Evolutionary conservation across 2,797 vertebrate species (phyloP), one percentile per base, ranked within the genome.

Genomic region (Phalloptychus januarius): DNA sequence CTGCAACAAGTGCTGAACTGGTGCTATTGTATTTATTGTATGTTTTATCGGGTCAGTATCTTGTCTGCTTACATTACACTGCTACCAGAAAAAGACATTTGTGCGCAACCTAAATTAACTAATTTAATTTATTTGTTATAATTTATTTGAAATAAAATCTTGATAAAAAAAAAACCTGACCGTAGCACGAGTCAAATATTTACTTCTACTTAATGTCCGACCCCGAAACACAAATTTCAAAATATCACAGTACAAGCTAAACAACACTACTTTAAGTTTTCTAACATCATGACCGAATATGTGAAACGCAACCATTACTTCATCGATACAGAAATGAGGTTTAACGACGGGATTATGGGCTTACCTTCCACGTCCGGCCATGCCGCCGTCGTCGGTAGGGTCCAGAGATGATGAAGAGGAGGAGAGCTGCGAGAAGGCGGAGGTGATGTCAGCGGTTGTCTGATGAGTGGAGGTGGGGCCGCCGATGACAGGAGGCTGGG

Each of bases 311-410:
- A 33, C 31, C 61, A 2, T 3, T 67, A 18, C 16, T 63, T 63
- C 18, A 20, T 7, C 15, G 2, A 25, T 40, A 40, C n/a, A 70
- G 72, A 70, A 44, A 67, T 65, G 4, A 7, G 71, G 20, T 40
- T 16, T 38, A 8, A 42, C 7, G 0, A 0, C 7, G 8, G 50
- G 15, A 44, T 36, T 0, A 2, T 2, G n/a, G 0, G 45, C 71
- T 93, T 79, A 99, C 98, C 98, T 97, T 94, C 98, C 98, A 79
- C 98, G 96, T 87, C 96, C 96, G 1, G 95, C 85, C 80, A 95
- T 81, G 56, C 92, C 91, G 58, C 80, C 13, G 72, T 99, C 98
- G 0, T 97, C 97, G 0, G 95, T 96, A 81, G 95, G 95, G 76
- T 99, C 98, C 89, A 96, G 79, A 72, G 96, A 95, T 0, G 94